Base-by-base conservation (phyloP, 1,140 invertebrate genomes). In the Wasmannia auropunctata region DNA sequence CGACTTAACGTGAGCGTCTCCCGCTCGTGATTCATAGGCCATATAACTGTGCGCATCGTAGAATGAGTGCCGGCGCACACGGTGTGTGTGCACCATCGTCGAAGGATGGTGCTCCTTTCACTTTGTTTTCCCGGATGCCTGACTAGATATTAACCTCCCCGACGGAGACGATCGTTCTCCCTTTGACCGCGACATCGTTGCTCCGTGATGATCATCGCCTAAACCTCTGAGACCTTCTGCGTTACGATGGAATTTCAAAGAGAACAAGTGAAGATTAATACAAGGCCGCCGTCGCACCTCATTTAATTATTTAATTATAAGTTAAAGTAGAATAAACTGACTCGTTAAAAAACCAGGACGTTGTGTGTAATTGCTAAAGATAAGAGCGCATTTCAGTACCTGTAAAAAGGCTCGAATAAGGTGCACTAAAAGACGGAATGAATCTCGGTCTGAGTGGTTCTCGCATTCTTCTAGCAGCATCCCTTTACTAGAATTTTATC, bases 71-170 rank as follows among this genome's bases (percentile, higher is more conserved):
- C 49, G 49, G 34, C 34, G 46, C 22, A 43, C 43, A 81, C 79
- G 25, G 25, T 16, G 62, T 31, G 19, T 51, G 74, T n/a, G n/a
- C n/a, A n/a, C n/a, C 37, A 85, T 75, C 76, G 62, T 31, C 88
- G 88, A 90, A 90, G 79, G 88, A 89, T 90, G 79, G 70, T 54
- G 88, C 84, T 88, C 90, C 90, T 91, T 91, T 91, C 90, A 91
- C 90, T 91, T 91, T 91, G 90, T 91, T 91, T 91, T 90, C 90
- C 87, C 79, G 51, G 77, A 88, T 90, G 43, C 88, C 75, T 87
- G 69, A 63, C 63, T 87, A 90, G 85, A 81, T 90, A 89, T 90
- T 90, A 90, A 87, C 74, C 70, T 85, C 74, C 85, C 77, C 46
- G 75, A 80, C 62, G 86, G 46, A 76, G 83, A 88, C 63, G 87